Base-by-base conservation (phyloP, 2,888 invertebrate genomes). In the Sialis fuliginosa region DNA sequence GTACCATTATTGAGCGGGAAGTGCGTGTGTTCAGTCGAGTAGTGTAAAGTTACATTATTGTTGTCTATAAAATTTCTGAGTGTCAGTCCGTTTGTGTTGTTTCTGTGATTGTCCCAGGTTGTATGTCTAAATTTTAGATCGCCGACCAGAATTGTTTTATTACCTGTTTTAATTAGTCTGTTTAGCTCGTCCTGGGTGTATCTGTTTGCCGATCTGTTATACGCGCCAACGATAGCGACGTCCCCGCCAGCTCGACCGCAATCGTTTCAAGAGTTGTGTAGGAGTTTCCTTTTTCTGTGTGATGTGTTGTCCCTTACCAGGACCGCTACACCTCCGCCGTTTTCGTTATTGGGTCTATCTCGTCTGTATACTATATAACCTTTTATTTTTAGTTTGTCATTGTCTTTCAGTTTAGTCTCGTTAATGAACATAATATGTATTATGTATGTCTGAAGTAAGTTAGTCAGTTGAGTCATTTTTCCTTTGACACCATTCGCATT, bases 81-180 rank as follows among this genome's bases (percentile, higher is more conserved):
- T 44, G 13, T 8, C 42, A 1, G n/a, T n/a, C 55, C 55, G 42
- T 48, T 56, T n/a, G 6, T 42, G 33, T 57, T 57, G 8, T 46
- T 48, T 9, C 5, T 35, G 33, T 52, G 44, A 41, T 52, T 52
- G 6, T 54, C 51, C 55, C 56, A 57, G n/a, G 1, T 42, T 10
- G 5, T n/a, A 37, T 56, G 53, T 42, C 48, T 53, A 6, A 54
- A 53, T 39, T 57, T 56, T 5, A 56, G 45, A 35, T 57, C 55
- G 0, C 54, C 54, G 9, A 53, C 46, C 2, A 56, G 5, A 7
- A 55, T 7, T 3, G 52, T 50, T 39, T 52, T 55, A 39, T 52
- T 42, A 5, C 48, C 48, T 33, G 8, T n/a, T n/a, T n/a, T n/a
- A n/a, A n/a, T n/a, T n/a, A n/a, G n/a, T n/a, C n/a, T n/a, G n/a